phyloP scores from a whole-genome alignment of 92 coral and sea anemone species.

The Ricordea florida region DNA sequence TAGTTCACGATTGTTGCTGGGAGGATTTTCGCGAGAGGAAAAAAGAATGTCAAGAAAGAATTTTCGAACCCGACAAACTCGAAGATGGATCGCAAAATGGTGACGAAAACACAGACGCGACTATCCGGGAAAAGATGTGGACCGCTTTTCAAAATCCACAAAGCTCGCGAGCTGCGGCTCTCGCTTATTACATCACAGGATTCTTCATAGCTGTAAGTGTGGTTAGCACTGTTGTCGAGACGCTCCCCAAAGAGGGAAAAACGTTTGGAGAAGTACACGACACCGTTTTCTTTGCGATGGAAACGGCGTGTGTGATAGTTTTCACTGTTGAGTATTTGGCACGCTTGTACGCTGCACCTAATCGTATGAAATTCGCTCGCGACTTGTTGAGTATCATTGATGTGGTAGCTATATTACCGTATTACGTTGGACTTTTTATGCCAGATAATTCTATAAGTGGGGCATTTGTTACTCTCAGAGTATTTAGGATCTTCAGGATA shows the following conservation, averaged over 20 bases:
- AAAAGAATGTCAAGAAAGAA: conserved; percentile 94
- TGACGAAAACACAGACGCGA: conserved; percentile 77
- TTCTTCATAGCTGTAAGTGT: conserved; percentile 98
- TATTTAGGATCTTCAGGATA: conserved; percentile 99
- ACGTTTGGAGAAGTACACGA: conserved; percentile 82
- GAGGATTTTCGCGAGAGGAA: conserved; percentile 98
- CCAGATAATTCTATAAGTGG: conserved; percentile 97
- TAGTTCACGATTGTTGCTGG: conserved; percentile 99
- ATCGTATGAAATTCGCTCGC: conserved; percentile 92
- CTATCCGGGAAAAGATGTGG: conserved; percentile 94
- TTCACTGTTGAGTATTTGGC: conserved; percentile 97
- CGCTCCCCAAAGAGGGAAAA: conserved; percentile 74
- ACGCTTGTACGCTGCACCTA: conserved; percentile 94
- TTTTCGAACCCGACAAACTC: conserved; percentile 91
- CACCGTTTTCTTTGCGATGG: conserved; percentile 82
- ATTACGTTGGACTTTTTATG: conserved; percentile 94
- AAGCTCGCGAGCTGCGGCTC: conserved; percentile 88
- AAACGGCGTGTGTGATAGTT: conserved; percentile 96
- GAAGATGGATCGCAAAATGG: conserved; percentile 96
- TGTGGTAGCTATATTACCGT: conserved; percentile 96
- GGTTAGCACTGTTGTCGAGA: conserved; percentile 95
- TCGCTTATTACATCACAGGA: conserved; percentile 92
- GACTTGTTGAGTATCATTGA: conserved; percentile 93
- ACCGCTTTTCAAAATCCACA: conserved; percentile 99
- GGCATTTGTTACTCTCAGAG: conserved; percentile 98